Conservation (phyloP, 2,888 invertebrate species). For the Aradus depressus region DNA sequence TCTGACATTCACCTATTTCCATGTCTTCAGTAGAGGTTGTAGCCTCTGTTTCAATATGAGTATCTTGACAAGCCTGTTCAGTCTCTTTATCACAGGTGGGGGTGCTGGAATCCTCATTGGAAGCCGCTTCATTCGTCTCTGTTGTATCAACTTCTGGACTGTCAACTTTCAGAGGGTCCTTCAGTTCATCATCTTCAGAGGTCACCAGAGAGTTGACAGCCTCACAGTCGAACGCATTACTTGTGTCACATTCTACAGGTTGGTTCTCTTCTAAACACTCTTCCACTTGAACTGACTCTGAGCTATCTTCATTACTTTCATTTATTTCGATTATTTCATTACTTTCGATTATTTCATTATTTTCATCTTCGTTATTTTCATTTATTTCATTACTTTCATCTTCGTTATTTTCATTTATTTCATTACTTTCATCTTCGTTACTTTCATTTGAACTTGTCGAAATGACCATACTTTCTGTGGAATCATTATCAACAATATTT, state of each 20-base stretch:
- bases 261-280: constrained; percentile 4
- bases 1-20: constrained; percentile 24
- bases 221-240: constrained; percentile 15
- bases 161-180: too few species aligned
- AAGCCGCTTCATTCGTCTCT: constrained; percentile 8
- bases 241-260: constrained; percentile 16
- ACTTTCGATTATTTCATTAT: too few species aligned
- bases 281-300: constrained; percentile 1
- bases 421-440: too few species aligned
- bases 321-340: too few species aligned
- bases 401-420: too few species aligned
- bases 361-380: too few species aligned
- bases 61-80: not conserved
- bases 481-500: constrained; percentile 2
- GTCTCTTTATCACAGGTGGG: constrained; percentile 1
- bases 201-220: constrained; percentile 3
- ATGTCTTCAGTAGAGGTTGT: constrained; percentile 15
- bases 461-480: not conserved
- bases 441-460: constrained; percentile 6
- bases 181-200: constrained; percentile 8
- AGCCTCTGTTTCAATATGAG: not conserved
- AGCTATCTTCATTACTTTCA: constrained; percentile 7
- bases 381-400: too few species aligned
- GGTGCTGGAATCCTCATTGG: too few species aligned
- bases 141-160: constrained; percentile 3